Evolutionary conservation across 1,140 invertebrate species (phyloP).

Genomic region (Drosophila neocordata): DNA sequence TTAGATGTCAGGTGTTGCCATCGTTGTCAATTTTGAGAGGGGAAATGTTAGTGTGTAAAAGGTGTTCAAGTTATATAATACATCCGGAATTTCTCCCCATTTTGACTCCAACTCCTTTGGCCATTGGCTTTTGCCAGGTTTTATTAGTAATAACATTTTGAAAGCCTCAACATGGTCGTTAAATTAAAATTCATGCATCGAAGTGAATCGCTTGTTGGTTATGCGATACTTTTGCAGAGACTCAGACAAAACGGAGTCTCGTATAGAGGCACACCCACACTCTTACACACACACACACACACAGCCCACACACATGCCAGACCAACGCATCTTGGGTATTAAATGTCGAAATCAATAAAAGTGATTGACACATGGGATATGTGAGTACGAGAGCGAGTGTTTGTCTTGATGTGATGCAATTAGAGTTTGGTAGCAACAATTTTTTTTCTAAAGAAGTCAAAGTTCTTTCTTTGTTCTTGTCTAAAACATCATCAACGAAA

Average conservation of each 20-base stretch:
- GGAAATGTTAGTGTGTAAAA: constrained; percentile 29
- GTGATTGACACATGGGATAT: constrained; percentile 66
- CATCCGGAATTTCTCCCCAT: constrained; percentile 4
- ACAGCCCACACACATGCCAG: constrained; percentile 13
- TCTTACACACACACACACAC: too few species aligned
- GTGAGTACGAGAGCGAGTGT: neutral
- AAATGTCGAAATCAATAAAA: constrained; percentile 80
- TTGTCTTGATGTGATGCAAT: constrained; percentile 22
- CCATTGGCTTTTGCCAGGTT: constrained; percentile 43
- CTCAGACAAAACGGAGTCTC: too few species aligned
- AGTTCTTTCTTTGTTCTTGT: constrained; percentile 12
- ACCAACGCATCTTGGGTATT: constrained; percentile 50
- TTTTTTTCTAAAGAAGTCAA: constrained; percentile 29
- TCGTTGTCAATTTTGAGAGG: constrained; percentile 14
- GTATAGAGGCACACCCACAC: constrained; percentile 2
- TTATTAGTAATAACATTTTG: constrained; percentile 80
- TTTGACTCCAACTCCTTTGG: neutral
- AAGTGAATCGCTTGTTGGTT: constrained; percentile 34
- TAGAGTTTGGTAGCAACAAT: constrained; percentile 62
- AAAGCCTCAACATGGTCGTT: constrained; percentile 66
- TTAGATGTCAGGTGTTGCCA: constrained; percentile 57
- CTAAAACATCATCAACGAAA: constrained; percentile 6
- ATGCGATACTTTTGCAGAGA: constrained; percentile 27
- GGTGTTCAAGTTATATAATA: constrained; percentile 39
- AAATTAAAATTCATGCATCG: constrained; percentile 64